phyloP scores from a whole-genome alignment of 1,140 invertebrate species.

The Calosoma granatense region DNA sequence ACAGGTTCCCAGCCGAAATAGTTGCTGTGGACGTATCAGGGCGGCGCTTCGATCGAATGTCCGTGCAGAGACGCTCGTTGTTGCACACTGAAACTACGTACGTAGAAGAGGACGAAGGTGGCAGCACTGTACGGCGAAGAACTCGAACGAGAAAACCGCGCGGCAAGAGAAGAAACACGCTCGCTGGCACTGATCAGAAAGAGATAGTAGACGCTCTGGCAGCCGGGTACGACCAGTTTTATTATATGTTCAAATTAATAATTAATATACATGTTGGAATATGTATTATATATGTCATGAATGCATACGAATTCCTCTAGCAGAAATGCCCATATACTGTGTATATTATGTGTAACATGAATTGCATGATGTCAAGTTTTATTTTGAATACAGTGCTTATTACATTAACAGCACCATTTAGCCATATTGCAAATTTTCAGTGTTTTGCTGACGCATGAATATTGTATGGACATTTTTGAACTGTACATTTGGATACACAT shows the following conservation, averaged over 20 bases:
- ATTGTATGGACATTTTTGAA: neutral
- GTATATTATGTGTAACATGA: too few relatives aligned
- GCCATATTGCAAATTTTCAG: too few relatives aligned
- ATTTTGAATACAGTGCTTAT: too few relatives aligned
- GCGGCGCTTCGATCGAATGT: constrained; percentile 76
- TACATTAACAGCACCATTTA: too few relatives aligned
- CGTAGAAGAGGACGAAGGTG: constrained; percentile 37
- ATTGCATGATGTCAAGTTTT: neutral
- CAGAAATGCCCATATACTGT: too few relatives aligned
- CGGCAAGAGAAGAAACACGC: constrained; percentile 78
- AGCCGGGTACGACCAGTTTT: constrained; percentile 58
- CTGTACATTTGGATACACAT: neutral
- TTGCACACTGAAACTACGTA: constrained; percentile 45
- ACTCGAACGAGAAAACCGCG: constrained; percentile 62
- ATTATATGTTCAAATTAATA: neutral
- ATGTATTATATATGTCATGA: too few relatives aligned
- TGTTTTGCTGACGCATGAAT: neutral
- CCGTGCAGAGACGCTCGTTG: constrained; percentile 67
- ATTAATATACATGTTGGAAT: too few relatives aligned
- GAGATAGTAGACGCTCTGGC: constrained; percentile 66
- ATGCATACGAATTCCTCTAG: too few relatives aligned
- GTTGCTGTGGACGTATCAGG: constrained; percentile 81
- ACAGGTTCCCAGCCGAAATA: constrained; percentile 75
- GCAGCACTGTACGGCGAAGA: constrained; percentile 48
- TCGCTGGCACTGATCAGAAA: constrained; percentile 78